Percentiles rank a stretch among this genome's conserved stretches.
Conservation (phyloP, 2,113 vertebrate genomes). For the Otocyon megalotis region DNA sequence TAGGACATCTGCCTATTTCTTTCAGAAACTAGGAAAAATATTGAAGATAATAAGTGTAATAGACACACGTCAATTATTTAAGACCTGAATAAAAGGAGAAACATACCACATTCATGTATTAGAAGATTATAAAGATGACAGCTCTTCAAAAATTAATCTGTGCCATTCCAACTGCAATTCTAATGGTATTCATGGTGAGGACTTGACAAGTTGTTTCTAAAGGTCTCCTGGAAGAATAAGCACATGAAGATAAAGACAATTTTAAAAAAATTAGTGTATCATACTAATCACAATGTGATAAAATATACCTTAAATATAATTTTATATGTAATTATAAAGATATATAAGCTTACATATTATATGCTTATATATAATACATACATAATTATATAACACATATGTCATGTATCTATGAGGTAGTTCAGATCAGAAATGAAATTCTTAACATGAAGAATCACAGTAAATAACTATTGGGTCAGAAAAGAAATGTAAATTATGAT, state of each 20-base stretch:
- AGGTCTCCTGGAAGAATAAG: constrained; percentile 5
- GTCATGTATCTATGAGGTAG: not conserved
- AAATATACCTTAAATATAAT: not conserved
- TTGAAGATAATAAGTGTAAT: not conserved
- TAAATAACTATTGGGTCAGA: not conserved
- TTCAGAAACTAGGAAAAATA: not conserved
- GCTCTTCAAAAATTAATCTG: constrained; percentile 7
- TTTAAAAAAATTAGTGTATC: too few relatives aligned
- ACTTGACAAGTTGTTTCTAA: not conserved
- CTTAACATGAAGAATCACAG: not conserved
- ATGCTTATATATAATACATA: not conserved
- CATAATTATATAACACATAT: not conserved
- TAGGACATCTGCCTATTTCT: not conserved
- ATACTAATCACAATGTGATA: not conserved
- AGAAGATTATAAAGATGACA: not conserved
- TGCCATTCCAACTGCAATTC: not conserved
- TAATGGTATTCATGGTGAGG: not conserved
- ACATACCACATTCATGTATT: not conserved
- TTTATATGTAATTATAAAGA: not conserved
- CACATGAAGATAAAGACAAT: not conserved
- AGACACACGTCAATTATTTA: not conserved
- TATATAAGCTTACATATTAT: not conserved
- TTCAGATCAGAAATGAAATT: not conserved
- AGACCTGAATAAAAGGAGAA: not conserved
- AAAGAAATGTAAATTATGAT: not conserved